phyloP scores from a whole-genome alignment of 1,140 invertebrate species.

The Planococcus citri region DNA sequence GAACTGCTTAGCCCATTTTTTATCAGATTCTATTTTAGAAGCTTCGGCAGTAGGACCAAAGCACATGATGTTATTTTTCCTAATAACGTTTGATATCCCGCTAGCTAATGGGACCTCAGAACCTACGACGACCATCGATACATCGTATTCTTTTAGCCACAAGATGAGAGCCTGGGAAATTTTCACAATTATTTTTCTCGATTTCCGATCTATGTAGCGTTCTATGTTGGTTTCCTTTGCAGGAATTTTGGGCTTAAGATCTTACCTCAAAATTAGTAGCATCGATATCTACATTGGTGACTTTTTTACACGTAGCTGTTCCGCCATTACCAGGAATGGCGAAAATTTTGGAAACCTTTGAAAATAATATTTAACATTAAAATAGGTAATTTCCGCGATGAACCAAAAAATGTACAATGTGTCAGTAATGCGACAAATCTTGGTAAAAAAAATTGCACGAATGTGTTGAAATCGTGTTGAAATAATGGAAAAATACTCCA shows the following conservation, averaged over 20 bases:
- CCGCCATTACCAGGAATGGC: constrained; percentile 85
- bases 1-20: constrained; percentile 87
- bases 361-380: constrained; percentile 22
- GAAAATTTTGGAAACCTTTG: constrained; percentile 53
- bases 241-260: no score
- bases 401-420: no score
- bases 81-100: constrained; percentile 62
- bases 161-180: no score
- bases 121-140: constrained; percentile 75
- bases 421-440: no score
- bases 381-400: neutral
- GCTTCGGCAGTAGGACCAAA: constrained; percentile 75
- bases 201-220: no score
- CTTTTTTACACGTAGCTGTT: constrained; percentile 53
- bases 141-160: constrained; percentile 37
- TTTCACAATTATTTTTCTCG: no score
- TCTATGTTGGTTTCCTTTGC: no score
- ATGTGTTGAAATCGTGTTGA: no score
- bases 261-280: constrained; percentile 56
- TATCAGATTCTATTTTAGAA: constrained; percentile 80
- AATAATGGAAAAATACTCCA: no score
- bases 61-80: constrained; percentile 49
- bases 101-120: constrained; percentile 88
- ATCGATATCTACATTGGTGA: constrained; percentile 47
- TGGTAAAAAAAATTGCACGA: no score